phyloP scores from a whole-genome alignment of 53 echinoderm and acorn worm species.

The Holothuria leucospilota region DNA sequence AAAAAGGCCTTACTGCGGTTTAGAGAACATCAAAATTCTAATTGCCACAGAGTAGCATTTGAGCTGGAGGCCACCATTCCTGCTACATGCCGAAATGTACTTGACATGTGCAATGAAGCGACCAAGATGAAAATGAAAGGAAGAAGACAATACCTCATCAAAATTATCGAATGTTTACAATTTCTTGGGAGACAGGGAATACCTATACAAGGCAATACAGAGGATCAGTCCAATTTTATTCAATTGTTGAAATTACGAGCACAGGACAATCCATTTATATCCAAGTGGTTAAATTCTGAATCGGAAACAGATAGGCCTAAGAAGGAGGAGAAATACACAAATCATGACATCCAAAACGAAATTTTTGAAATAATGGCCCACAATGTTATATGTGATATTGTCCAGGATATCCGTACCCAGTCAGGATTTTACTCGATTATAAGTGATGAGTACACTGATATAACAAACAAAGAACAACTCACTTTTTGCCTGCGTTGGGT shows the following conservation, averaged over 20 bases:
- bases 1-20: neutral
- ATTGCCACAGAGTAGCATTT: neutral
- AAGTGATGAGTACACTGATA: constrained; percentile 17
- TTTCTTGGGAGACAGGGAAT: constrained; percentile 25
- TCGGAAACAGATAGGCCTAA: neutral
- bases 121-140: constrained; percentile 11
- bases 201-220: constrained; percentile 22
- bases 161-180: constrained; percentile 16
- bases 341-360: neutral
- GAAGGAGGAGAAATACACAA: neutral
- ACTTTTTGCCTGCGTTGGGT: constrained; percentile 15
- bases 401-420: constrained; percentile 7
- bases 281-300: constrained; percentile 18
- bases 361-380: constrained; percentile 33
- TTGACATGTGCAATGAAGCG: neutral
- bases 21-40: neutral
- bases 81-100: neutral
- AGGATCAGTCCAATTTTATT: constrained; percentile 12
- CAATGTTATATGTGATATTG: constrained; percentile 32
- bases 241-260: constrained; percentile 21
- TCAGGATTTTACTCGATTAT: constrained; percentile 26
- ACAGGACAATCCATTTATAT: constrained; percentile 25
- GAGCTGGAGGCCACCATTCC: neutral
- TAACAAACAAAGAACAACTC: neutral
- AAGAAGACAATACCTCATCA: constrained; percentile 19